These are phyloP conservation scores for Carassius gibelio DNA, from an alignment of 2,113 vertebrate species.

Conservation along the genomic window DNA sequence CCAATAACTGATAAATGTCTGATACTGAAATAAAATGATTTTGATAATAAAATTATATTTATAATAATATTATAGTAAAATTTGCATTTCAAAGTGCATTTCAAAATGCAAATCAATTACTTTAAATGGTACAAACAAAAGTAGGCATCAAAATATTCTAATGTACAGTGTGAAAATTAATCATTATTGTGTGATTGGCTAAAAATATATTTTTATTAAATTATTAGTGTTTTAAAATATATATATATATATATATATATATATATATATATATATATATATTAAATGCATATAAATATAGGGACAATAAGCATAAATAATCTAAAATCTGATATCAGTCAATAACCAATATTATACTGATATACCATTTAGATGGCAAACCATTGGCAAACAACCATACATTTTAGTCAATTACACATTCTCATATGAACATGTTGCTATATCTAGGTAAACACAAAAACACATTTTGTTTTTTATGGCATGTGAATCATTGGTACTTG, in stretches of 20 bases:
- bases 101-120: background rate
- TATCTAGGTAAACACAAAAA: too few relatives aligned
- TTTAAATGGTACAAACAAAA: background rate
- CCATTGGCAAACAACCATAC: too few relatives aligned
- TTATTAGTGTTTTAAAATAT: background rate
- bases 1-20: background rate
- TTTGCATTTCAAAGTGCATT: too few relatives aligned
- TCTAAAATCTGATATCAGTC: background rate
- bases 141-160: too few relatives aligned
- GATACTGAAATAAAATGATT: background rate
- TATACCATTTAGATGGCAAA: background rate
- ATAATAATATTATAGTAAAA: too few relatives aligned
- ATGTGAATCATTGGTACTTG: too few relatives aligned
- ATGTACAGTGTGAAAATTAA: background rate
- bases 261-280: background rate
- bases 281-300: background rate
- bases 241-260: background rate
- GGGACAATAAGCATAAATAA: background rate
- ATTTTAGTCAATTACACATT: too few relatives aligned
- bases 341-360: background rate
- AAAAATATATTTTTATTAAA: background rate
- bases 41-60: too few relatives aligned
- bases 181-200: background rate
- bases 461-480: too few relatives aligned
- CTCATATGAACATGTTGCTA: too few relatives aligned